Evolutionary conservation across 2,888 invertebrate genomes (phyloP), one percentile per base, ranked within the genome.

Genomic region (Unio delphinus): DNA sequence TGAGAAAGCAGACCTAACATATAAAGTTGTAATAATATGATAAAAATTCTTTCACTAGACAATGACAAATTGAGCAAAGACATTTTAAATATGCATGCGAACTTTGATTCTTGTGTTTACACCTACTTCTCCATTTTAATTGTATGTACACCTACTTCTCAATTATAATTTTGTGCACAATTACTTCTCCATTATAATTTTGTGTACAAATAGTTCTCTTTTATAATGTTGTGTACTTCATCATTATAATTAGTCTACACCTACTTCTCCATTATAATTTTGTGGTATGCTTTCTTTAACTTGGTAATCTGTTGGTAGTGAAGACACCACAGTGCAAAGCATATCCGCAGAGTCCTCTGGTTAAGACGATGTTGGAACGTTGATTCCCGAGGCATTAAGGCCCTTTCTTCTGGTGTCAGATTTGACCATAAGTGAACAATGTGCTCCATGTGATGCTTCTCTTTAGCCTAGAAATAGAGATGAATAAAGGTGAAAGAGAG

Each of bases 351-450:
- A 8, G 78, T 72, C 60, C 79, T 79, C 23, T 67, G 76, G 18
- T 78, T 72, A 18, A 83, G 74, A 67, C 78, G 70, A 58, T 75
- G 67, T 18, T 70, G 74, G 65, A 85, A 75, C 5, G 72, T 63
- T 7, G 72, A 72, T 67, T 86, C 86, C 28, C 81, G 61, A 26
- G 84, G 84, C 60, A 81, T 70, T 61, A 86, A 74, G 60, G 73
- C 65, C 61, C 80, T 70, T 65, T 86, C 86, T 70, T 79, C 80
- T 15, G 73, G 72, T 1, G 84, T 86, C 57, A 79, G 72, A 20
- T 80, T 81, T n/a, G 81, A 75, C 86, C 86, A 86, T 60, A 86
- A 68, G 62, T 79, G 81, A 6, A 84, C 72, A 18, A 84, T 78
- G 54, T 75, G 78, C 45, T 83, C 79, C 66, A 78, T 70, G 45